These are phyloP conservation scores for Eptatretus burgeri DNA, from an alignment of 2,113 vertebrate genomes.

Conservation along the genomic window DNA sequence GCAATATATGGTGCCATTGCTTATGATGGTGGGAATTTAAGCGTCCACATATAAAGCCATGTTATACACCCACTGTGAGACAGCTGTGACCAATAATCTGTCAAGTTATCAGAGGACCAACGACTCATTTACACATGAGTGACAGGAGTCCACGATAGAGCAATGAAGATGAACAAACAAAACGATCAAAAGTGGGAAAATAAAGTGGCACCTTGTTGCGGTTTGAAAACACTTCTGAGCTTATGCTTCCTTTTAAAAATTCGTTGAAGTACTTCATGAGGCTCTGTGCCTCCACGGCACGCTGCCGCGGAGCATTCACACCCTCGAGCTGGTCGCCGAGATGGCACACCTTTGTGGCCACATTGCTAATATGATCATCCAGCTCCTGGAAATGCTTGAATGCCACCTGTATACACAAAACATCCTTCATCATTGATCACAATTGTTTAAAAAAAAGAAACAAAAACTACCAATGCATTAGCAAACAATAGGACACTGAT, in stretches of 20 bases:
- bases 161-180: not conserved
- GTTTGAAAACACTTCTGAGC: slow-evolving; percentile 94
- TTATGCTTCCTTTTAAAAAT: slow-evolving; percentile 90
- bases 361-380: slow-evolving; percentile 94
- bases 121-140: no score
- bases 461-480: not conserved
- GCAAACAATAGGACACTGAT: no score
- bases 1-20: no score
- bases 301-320: slow-evolving; percentile 81
- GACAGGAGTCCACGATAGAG: no score
- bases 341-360: slow-evolving; percentile 96
- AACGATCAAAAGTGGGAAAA: not conserved
- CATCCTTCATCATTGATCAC: no score
- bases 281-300: slow-evolving; percentile 88
- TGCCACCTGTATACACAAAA: slow-evolving; percentile 33
- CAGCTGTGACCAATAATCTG: no score
- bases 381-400: slow-evolving; percentile 97
- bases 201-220: slow-evolving; percentile 51
- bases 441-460: slow-evolving; percentile 10
- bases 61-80: no score
- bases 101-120: no score
- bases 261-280: slow-evolving; percentile 99
- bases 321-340: slow-evolving; percentile 91
- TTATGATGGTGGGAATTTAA: no score
- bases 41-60: no score